Percentiles rank a stretch among this genome's conserved stretches.
Evolutionary conservation across 2,888 invertebrate species (phyloP).

Genomic region (Caenorhabditis plicata): DNA sequence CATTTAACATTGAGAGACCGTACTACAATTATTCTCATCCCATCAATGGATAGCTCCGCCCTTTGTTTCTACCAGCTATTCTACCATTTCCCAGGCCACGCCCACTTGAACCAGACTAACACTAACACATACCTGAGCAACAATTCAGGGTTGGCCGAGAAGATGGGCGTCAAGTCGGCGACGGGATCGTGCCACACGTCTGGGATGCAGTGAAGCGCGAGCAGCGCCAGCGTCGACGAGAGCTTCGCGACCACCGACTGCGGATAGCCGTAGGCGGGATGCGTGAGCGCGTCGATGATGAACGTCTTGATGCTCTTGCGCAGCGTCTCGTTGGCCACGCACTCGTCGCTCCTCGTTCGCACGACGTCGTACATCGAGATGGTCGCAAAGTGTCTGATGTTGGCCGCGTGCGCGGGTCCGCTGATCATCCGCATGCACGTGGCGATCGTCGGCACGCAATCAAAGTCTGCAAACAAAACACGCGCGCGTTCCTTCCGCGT

Average conservation of each 20-base stretch:
- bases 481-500: too few relatives aligned
- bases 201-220: slow-evolving; percentile 43
- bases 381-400: slow-evolving; percentile 41
- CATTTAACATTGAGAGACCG: too few relatives aligned
- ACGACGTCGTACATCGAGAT: slow-evolving; percentile 45
- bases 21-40: too few relatives aligned
- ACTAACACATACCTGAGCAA: slow-evolving; percentile 37
- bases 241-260: slow-evolving; percentile 38
- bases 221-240: slow-evolving; percentile 40
- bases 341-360: slow-evolving; percentile 39
- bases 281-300: slow-evolving; percentile 34
- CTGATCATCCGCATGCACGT: slow-evolving; percentile 39
- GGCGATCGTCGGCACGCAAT: slow-evolving; percentile 18
- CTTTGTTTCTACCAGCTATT: too few relatives aligned
- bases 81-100: too few relatives aligned
- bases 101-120: background rate
- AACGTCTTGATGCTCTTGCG: slow-evolving; percentile 37
- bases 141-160: slow-evolving; percentile 47
- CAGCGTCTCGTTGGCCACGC: slow-evolving; percentile 23
- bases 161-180: slow-evolving; percentile 45
- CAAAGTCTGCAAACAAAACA: slow-evolving; percentile 16
- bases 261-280: slow-evolving; percentile 21
- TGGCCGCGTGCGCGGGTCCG: slow-evolving; percentile 13
- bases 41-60: too few relatives aligned
- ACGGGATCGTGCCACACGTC: slow-evolving; percentile 54